Evolutionary conservation across 2,888 invertebrate species (phyloP), one percentile per base, ranked within the genome.

Genomic region (Fragum whitleyi): DNA sequence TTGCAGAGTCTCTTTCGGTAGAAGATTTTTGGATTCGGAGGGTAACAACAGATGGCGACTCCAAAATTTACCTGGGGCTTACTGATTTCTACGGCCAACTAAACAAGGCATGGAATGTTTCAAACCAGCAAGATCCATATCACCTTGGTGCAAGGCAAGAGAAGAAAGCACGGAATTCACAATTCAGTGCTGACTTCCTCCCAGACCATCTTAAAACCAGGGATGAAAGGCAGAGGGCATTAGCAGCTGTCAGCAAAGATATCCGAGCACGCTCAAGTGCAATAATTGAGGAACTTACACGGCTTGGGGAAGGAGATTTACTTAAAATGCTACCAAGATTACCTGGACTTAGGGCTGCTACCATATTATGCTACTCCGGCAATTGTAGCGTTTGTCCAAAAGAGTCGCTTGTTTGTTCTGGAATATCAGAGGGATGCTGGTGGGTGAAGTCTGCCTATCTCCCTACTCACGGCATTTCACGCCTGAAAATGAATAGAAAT

Each of bases 11-110:
- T 16, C 73, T 73, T 19, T 73, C 73, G 26, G n/a, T 47, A 16
- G 62, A 73, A 62, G 62, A 62, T 51, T 72, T 72, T 39, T 72
- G 47, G 39, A 21, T 72, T 26, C 59, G 59, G 2, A 59, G 21
- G 7, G 36, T 72, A 23, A 61, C 72, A 7, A 72, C 72, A 36
- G 71, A 71, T 36, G 57, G 57, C n/a, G 71, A 71, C 42, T 39
- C 71, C 1, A 71, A 71, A 59, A 16, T 39, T 29, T 73, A 51
- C 62, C 36, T 62, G 51, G 62, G 72, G 11, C 14, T 72, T 23
- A 23, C 57, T 28, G 61, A 61, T 23, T 36, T 62, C 2, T 62
- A 62, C n/a, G 39, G 32, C 0, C 23, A 62, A 39, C 39, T 62
- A 29, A 26, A 36, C 29, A 16, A 32, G 23, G 57, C 36, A n/a